A percentile compares a stretch with the other conserved stretches of the same genome.
Conservation (phyloP, 2,113 vertebrate species). For the Brachirus orientalis region DNA sequence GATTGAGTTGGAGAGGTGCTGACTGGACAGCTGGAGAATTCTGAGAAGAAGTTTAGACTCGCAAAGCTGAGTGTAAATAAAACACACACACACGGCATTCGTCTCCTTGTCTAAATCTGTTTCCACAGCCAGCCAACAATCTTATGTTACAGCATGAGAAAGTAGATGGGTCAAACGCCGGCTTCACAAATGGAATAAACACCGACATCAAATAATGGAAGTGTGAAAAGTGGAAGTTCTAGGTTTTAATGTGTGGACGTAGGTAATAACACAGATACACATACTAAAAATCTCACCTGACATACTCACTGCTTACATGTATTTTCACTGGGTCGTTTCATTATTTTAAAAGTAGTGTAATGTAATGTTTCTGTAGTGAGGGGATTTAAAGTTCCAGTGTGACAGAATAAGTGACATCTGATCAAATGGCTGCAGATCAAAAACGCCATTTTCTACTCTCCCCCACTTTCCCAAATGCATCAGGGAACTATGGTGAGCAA, state of each 20-base stretch:
- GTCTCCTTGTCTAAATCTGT: conserved; percentile 2
- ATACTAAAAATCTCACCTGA: background rate
- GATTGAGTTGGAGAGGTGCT: conserved; percentile 14
- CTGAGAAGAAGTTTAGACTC: conserved; percentile 21
- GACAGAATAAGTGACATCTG: no score
- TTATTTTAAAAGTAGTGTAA: background rate
- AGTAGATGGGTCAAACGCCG: background rate
- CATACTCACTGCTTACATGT: background rate
- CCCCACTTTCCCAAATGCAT: no score
- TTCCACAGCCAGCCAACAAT: background rate
- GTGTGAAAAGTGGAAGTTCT: background rate
- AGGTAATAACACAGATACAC: background rate
- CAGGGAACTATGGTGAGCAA: no score
- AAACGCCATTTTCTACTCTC: no score
- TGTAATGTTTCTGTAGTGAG: no score
- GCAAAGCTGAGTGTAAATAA: conserved; percentile 30
- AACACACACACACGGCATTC: conserved; percentile 4
- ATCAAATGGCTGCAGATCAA: no score
- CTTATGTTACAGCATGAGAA: conserved; percentile 16
- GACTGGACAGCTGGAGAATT: conserved; percentile 23
- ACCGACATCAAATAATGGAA: background rate
- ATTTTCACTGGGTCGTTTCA: background rate
- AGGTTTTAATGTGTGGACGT: no score
- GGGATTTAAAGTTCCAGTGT: no score
- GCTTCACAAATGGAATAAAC: conserved; percentile 9